Percentiles rank a stretch among this genome's conserved stretches.
Conservation (phyloP, 2,113 vertebrate genomes). For the Pseudopodoces humilis region DNA sequence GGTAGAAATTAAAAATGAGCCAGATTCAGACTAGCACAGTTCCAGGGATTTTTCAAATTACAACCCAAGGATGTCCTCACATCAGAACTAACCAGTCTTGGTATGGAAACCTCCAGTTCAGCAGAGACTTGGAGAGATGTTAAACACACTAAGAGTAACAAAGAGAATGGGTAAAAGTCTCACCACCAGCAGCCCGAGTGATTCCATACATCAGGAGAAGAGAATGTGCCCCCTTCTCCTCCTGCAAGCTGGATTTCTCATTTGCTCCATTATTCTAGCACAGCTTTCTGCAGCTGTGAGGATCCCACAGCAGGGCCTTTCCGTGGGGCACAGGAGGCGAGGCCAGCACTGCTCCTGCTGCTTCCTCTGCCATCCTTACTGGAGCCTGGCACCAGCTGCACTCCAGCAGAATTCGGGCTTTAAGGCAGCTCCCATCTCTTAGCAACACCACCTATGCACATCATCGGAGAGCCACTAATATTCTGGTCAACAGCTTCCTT, state of each 20-base stretch:
- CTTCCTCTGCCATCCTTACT: neutral
- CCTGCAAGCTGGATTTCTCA: neutral
- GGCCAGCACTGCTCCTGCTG: fast-evolving
- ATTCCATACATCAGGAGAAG: neutral
- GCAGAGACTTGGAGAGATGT: neutral
- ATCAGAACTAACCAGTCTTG: neutral
- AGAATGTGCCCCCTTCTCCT: fast-evolving
- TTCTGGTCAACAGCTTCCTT: neutral
- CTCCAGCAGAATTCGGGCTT: neutral
- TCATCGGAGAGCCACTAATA: neutral
- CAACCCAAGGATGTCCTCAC: neutral
- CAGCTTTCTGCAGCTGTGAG: neutral
- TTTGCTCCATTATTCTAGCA: neutral
- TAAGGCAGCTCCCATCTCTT: neutral
- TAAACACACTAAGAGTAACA: neutral
- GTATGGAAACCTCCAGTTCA: neutral
- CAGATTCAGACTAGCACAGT: neutral
- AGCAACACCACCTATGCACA: neutral
- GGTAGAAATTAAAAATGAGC: neutral
- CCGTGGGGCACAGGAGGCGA: fast-evolving
- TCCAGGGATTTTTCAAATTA: neutral
- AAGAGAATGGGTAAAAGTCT: neutral
- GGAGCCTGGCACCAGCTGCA: neutral
- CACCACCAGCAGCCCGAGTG: fast-evolving
- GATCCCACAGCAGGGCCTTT: fast-evolving